phyloP scores from a whole-genome alignment of 1,140 invertebrate genomes.

The Lordiphosa stackelbergi region DNA sequence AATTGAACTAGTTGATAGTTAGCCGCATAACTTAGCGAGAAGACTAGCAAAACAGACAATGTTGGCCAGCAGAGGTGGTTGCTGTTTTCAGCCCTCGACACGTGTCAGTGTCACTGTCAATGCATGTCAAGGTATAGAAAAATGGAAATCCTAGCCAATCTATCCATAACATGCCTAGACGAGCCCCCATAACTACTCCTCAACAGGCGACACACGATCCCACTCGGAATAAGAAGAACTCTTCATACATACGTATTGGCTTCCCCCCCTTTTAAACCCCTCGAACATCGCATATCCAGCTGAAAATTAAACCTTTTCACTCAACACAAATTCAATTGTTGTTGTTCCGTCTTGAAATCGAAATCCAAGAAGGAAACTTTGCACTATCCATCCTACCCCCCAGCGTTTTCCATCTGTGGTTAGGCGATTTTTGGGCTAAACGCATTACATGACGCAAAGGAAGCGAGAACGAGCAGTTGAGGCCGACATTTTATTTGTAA shows the following conservation, averaged over 20 bases:
- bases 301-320: slow-evolving; percentile 68
- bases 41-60: slow-evolving; percentile 35
- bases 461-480: slow-evolving; percentile 34
- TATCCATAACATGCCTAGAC: slow-evolving; percentile 47
- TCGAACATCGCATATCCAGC: slow-evolving; percentile 47
- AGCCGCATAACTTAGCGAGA: slow-evolving; percentile 11
- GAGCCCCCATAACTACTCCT: slow-evolving; percentile 66
- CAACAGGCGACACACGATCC: slow-evolving; percentile 49
- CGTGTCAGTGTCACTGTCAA: slow-evolving; percentile 67
- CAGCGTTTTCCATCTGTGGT: slow-evolving; percentile 23
- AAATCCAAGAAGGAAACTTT: slow-evolving; percentile 64
- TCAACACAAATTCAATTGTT: slow-evolving; percentile 55
- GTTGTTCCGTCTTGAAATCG: slow-evolving; percentile 46
- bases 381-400: slow-evolving; percentile 9
- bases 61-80: background rate
- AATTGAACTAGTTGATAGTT: slow-evolving; percentile 2
- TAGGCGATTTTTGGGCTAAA: slow-evolving; percentile 37
- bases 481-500: slow-evolving; percentile 63
- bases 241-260: background rate
- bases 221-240: slow-evolving; percentile 11
- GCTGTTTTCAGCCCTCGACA: slow-evolving; percentile 43
- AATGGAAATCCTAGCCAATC: slow-evolving; percentile 57
- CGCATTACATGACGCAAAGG: slow-evolving; percentile 44
- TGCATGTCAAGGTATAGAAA: slow-evolving; percentile 60
- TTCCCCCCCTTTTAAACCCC: background rate